Evolutionary conservation across 2,797 vertebrate genomes (phyloP), one percentile per base, ranked within the genome.

Genomic region (Yasuhikotakia modesta): DNA sequence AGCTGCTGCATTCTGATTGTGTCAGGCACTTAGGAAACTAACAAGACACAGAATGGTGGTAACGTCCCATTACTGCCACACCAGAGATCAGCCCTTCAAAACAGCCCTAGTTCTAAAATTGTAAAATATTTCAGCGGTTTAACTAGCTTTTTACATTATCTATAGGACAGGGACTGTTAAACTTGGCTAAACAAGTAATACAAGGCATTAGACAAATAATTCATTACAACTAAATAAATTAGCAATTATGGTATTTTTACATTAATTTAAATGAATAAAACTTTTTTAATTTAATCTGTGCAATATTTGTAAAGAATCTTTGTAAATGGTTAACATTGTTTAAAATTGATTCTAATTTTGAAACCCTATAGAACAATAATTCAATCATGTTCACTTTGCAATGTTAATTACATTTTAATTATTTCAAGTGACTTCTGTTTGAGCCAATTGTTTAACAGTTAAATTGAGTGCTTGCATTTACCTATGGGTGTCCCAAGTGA

Each of bases 41-140:
- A 90, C 58, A 77, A 81, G 88, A 83, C 79, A 85, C 79, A 85
- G 78, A 82, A 45, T 48, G 77, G 81, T 76, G 84, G 88, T 88
- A 82, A 89, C 87, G 87, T 90, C 90, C 89, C 90, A 91, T 91
- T 92, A 91, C 88, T 86, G 84, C 86, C 87, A 86, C 83, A 87
- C 75, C 82, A 81, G 83, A 87, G 88, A 92, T 92, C n/a, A n/a
- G n/a, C n/a, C n/a, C n/a, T n/a, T n/a, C 61, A 81, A 88, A 82
- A 78, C 73, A 70, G 74, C 73, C 77, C 78, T 55, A 71, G 57
- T 64, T 67, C 84, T 35, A 63, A 83, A 70, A 72, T 68, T 14
- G 10, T 1, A 1, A 14, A 6, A 24, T 58, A 27, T 24, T 58
- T 27, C 0, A 5, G 12, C 12, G 22, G 14, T 48, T 17, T 48